A percentile compares a stretch with the other conserved stretches of the same genome.
phyloP scores from a whole-genome alignment of 2,888 invertebrate genomes.

The Zele albiditarsus region DNA sequence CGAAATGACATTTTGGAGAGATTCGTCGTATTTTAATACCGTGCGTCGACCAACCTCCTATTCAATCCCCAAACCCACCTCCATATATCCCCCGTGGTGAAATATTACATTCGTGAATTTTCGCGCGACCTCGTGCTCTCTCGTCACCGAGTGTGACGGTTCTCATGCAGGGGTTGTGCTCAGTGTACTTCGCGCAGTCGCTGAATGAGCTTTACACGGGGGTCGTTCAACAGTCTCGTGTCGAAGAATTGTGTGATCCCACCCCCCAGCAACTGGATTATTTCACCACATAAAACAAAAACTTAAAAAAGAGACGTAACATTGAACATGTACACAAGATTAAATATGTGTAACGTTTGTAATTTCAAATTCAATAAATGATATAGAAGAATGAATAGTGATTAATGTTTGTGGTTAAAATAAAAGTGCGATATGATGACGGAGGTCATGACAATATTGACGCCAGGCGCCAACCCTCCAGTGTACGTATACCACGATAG shows the following conservation, averaged over 20 bases:
- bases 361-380: too few relatives aligned
- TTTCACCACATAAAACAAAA: constrained; percentile 4
- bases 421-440: constrained; percentile 15
- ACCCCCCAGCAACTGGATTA: constrained; percentile 38
- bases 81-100: background rate
- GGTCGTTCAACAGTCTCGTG: constrained; percentile 38
- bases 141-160: constrained; percentile 51
- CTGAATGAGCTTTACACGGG: constrained; percentile 49
- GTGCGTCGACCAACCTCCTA: background rate
- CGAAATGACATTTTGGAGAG: background rate
- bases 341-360: background rate
- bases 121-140: constrained; percentile 52
- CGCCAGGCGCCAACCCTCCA: constrained; percentile 32
- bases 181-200: constrained; percentile 64
- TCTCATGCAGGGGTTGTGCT: constrained; percentile 62
- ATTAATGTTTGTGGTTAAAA: background rate
- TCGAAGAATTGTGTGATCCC: constrained; percentile 34
- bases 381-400: background rate
- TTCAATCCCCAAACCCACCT: background rate
- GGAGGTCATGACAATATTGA: constrained; percentile 41
- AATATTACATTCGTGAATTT: constrained; percentile 50
- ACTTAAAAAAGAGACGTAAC: constrained; percentile 5
- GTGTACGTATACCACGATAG: constrained; percentile 59
- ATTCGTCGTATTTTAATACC: background rate
- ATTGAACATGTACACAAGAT: background rate